Percentiles rank a stretch among this genome's conserved stretches.
phyloP scores from a whole-genome alignment of 2,797 vertebrate genomes.

The Philypnodon macrostomus region DNA sequence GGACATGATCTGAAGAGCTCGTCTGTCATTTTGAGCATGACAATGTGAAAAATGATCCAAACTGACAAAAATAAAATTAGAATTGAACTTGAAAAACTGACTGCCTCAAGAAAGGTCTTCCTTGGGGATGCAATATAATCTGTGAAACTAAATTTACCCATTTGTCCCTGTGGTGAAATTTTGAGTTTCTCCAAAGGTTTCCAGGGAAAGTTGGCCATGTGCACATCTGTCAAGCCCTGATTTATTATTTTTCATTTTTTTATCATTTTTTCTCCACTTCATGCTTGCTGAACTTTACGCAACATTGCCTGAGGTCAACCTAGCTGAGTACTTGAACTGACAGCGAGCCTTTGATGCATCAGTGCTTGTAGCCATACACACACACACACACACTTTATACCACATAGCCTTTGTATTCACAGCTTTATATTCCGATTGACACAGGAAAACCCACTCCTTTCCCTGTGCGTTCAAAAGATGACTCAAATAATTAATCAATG shows the following conservation, averaged over 20 bases:
- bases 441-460: constrained; percentile 18
- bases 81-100: constrained; percentile 9
- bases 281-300: constrained; percentile 42
- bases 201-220: constrained; percentile 9
- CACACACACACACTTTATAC: constrained; percentile 10
- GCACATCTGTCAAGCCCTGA: constrained; percentile 24
- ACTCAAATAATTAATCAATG: constrained; percentile 53
- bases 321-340: constrained; percentile 39
- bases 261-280: constrained; percentile 30
- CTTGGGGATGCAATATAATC: neutral
- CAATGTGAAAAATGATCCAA: constrained; percentile 5
- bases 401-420: constrained; percentile 4
- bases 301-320: constrained; percentile 36
- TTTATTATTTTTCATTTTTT: constrained; percentile 17
- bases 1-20: neutral
- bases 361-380: constrained; percentile 32
- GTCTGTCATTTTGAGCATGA: neutral
- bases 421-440: constrained; percentile 38
- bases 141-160: neutral
- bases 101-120: neutral
- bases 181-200: constrained; percentile 4
- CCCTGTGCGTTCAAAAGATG: constrained; percentile 33
- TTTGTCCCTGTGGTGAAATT: neutral
- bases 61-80: constrained; percentile 4
- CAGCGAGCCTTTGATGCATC: constrained; percentile 55